These are phyloP conservation scores for Phyllotreta striolata DNA, from an alignment of 2,888 invertebrate species.

Conservation along the genomic window DNA sequence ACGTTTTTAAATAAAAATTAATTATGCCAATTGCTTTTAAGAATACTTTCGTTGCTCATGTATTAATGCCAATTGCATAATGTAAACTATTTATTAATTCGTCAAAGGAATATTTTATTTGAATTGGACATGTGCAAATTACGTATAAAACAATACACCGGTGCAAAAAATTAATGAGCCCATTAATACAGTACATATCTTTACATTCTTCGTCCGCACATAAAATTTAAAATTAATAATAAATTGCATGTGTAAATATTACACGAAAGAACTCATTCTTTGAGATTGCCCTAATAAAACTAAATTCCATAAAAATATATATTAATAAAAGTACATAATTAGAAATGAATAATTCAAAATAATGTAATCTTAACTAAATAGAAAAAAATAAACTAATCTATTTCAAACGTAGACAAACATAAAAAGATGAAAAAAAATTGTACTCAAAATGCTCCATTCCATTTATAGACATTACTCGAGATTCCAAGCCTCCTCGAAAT, in stretches of 20 bases:
- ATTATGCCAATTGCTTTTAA: too few species aligned
- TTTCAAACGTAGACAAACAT: slow-evolving; percentile 36
- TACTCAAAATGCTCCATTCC: slow-evolving; percentile 41
- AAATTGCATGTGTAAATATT: slow-evolving; percentile 36
- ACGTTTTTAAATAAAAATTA: too few species aligned
- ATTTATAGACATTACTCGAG: slow-evolving; percentile 21
- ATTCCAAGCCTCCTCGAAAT: slow-evolving; percentile 10
- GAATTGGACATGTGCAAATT: too few species aligned
- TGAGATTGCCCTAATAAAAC: slow-evolving; percentile 32
- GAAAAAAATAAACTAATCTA: slow-evolving; percentile 29
- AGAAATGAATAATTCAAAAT: slow-evolving; percentile 28
- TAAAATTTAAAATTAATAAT: neutral
- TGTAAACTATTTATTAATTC: too few species aligned
- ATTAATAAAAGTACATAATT: slow-evolving; percentile 26
- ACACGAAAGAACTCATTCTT: slow-evolving; percentile 32
- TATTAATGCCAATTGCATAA: too few species aligned
- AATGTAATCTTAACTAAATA: slow-evolving; percentile 24
- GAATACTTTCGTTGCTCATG: too few species aligned
- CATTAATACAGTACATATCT: neutral
- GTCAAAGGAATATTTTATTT: too few species aligned
- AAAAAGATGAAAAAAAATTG: slow-evolving; percentile 41
- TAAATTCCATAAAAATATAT: slow-evolving; percentile 27
- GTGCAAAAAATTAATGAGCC: neutral
- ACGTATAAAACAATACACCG: too few species aligned
- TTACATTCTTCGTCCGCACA: neutral